A percentile compares a stretch with the other conserved stretches of the same genome.
Evolutionary conservation across 2,113 vertebrate species (phyloP).

Genomic region (Rhipidura dahli): DNA sequence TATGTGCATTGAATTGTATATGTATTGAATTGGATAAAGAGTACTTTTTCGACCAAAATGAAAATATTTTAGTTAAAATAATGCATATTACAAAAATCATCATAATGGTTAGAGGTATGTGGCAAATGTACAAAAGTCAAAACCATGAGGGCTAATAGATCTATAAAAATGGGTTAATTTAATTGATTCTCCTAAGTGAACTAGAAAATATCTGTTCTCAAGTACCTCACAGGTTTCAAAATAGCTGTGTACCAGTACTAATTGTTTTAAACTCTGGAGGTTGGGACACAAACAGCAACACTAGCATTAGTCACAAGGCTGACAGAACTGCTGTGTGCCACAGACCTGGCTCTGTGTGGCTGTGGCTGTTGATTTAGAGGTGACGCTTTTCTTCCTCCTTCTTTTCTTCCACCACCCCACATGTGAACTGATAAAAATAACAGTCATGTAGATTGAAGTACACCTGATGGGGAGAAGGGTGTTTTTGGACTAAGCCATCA

Average conservation of each 20-base stretch:
- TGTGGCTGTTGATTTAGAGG: neutral
- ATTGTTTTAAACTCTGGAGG: neutral
- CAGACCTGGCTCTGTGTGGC: neutral
- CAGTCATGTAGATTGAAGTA: neutral
- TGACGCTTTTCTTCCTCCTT: neutral
- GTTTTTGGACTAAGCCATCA: neutral
- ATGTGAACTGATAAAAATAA: neutral
- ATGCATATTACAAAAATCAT: neutral
- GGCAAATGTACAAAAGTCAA: neutral
- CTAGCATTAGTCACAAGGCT: neutral
- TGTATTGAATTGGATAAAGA: neutral
- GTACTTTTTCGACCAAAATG: neutral
- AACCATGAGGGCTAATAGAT: neutral
- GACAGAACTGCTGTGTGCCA: neutral
- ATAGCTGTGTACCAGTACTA: neutral
- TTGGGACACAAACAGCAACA: neutral
- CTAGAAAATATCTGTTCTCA: neutral
- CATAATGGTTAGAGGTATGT: neutral
- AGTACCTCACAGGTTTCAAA: neutral
- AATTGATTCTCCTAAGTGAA: neutral
- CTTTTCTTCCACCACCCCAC: neutral
- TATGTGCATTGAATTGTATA: slow-evolving; percentile 18
- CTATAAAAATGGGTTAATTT: neutral
- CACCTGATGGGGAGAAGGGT: neutral
- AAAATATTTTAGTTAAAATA: neutral